Conservation (phyloP, 1,140 invertebrate genomes). For the Ceratina japonica region DNA sequence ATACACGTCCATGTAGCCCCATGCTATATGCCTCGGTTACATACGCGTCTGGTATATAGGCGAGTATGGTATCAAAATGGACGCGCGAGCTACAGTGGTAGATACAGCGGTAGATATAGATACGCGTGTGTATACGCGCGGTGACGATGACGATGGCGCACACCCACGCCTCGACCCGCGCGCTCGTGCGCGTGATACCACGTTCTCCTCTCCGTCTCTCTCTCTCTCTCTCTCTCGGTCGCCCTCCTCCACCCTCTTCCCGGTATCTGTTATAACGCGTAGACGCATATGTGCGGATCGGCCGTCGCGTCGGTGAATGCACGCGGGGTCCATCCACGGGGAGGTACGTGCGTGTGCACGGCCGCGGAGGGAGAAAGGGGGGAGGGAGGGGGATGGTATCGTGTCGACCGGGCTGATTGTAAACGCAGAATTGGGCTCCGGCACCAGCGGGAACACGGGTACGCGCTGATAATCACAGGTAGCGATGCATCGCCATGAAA, state of each 20-base stretch:
- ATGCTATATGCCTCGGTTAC: slow-evolving; percentile 56
- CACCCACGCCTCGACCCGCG: neutral
- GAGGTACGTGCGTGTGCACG: slow-evolving; percentile 53
- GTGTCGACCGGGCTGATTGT: slow-evolving; percentile 67
- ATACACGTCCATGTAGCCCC: slow-evolving; percentile 54
- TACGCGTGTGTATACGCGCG: slow-evolving; percentile 8
- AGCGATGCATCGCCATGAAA: slow-evolving; percentile 76
- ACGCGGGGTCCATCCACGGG: slow-evolving; percentile 12
- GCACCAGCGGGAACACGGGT: slow-evolving; percentile 62
- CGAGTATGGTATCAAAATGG: slow-evolving; percentile 72
- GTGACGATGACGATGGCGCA: neutral
- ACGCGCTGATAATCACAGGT: slow-evolving; percentile 77
- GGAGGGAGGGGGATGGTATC: too few species aligned
- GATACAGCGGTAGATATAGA: slow-evolving; percentile 49
- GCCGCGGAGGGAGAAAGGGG: slow-evolving; percentile 34
- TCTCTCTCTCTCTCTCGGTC: too few species aligned
- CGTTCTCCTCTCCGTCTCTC: neutral
- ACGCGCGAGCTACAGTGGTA: slow-evolving; percentile 63
- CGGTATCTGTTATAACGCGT: slow-evolving; percentile 44
- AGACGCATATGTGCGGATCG: slow-evolving; percentile 31
- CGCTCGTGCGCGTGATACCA: slow-evolving; percentile 15
- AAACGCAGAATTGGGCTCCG: slow-evolving; percentile 72
- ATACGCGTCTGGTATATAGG: slow-evolving; percentile 60
- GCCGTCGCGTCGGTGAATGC: slow-evolving; percentile 28
- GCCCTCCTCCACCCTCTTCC: neutral